phyloP scores from a whole-genome alignment of 2,797 vertebrate species.

The Microhierax caerulescens region DNA sequence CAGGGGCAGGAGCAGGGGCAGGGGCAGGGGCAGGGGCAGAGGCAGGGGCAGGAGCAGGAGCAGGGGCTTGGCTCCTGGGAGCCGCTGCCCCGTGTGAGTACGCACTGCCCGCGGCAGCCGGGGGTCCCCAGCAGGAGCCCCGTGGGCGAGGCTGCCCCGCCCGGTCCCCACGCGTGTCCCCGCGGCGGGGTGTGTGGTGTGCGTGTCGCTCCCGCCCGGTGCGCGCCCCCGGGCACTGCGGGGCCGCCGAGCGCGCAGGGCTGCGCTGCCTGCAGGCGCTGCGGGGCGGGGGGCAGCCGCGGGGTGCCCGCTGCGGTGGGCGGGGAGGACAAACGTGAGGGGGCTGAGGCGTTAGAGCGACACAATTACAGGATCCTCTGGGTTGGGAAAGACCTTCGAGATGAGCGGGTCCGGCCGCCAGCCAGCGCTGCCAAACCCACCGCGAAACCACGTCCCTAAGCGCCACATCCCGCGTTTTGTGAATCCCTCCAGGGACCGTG shows the following conservation, averaged over 20 bases:
- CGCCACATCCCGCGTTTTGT: too few species aligned
- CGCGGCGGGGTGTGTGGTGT: too few species aligned
- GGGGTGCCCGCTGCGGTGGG: too few species aligned
- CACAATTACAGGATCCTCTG: rapidly evolving
- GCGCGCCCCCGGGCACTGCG: too few species aligned
- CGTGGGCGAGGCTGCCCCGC: too few species aligned
- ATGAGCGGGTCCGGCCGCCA: rapidly evolving
- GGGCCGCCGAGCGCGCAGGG: background rate
- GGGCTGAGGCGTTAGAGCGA: background rate
- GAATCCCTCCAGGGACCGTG: background rate
- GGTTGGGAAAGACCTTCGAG: background rate
- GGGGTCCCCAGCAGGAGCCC: rapidly evolving
- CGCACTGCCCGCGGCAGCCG: background rate
- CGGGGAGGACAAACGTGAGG: background rate
- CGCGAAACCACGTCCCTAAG: rapidly evolving
- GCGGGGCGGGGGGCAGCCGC: background rate
- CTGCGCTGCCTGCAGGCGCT: background rate
- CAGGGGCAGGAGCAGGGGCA: too few species aligned
- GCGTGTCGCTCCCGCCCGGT: too few species aligned
- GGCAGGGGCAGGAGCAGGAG: too few species aligned
- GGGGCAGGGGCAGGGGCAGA: too few species aligned
- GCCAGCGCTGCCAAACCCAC: rapidly evolving
- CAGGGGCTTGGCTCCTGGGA: too few species aligned
- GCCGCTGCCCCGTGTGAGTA: too few species aligned
- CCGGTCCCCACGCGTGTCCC: background rate